Evolutionary conservation across 2,888 invertebrate genomes (phyloP), one percentile per base, ranked within the genome.

Genomic region (Tachina grossa): DNA sequence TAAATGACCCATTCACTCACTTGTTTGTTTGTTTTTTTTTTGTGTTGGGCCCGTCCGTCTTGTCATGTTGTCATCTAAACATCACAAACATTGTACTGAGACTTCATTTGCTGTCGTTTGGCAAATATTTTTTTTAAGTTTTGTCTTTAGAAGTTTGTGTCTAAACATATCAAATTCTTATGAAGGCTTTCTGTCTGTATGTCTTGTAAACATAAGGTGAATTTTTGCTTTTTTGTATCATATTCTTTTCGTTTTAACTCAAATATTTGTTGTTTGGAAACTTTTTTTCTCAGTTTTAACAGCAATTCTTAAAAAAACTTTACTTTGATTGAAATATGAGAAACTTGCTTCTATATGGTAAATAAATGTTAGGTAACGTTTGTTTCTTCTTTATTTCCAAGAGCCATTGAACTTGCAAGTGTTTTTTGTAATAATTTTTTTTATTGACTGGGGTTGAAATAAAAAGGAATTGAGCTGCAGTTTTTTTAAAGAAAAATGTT

Each of bases 121-220:
- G 49, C 31, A 55, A 72, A 19, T 19, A 41, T 66, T 77, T 31
- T 55, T 31, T 47, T 11, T 14, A 61, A 53, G 9, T 61, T 84
- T 71, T 84, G 76, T 72, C 57, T 84, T 79, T 75, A 72, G 84
- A 77, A 61, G 76, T 77, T 80, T 71, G 39, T 76, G 84, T 84
- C 84, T 69, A 81, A 84, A 84, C 84, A 84, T 84, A 84, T 84
- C 84, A 84, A 72, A 84, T 84, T 80, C 66, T 66, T 66, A 45
- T 53, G 51, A 82, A 71, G 71, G 65, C 65, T 53, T 63, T 76
- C 65, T 63, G 74, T 74, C 80, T 45, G 65, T 31, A 8, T 65
- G 22, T 51, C 51, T 22, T 49, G 16, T 57, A 43, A 53, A 57
- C 72, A 51, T 66, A 45, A 69, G 69, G 51, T 78, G 68, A 16